Conservation (phyloP, 2,888 invertebrate genomes). For the Clanis bilineata region DNA sequence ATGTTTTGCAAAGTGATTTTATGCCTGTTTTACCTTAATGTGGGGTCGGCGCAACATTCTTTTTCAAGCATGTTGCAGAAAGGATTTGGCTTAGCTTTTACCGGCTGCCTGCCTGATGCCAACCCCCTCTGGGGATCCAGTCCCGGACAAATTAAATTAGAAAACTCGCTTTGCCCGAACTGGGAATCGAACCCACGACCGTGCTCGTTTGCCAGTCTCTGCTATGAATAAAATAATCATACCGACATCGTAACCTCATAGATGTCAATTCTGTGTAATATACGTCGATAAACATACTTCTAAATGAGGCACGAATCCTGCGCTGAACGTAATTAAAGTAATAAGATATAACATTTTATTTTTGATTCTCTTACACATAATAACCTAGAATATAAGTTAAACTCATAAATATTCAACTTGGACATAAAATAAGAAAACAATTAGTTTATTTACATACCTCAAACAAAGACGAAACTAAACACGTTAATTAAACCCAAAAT, state of each 20-base stretch:
- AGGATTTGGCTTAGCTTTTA: too few species aligned
- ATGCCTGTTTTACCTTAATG: too few species aligned
- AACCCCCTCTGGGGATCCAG: too few species aligned
- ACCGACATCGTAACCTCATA: background rate
- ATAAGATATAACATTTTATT: background rate
- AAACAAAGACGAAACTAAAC: conserved; percentile 13
- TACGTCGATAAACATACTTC: too few species aligned
- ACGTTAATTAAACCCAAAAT: conserved; percentile 20
- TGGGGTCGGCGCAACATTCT: too few species aligned
- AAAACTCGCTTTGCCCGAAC: too few species aligned
- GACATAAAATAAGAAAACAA: conserved; percentile 6
- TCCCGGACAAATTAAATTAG: too few species aligned
- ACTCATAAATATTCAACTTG: background rate
- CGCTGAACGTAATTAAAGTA: background rate
- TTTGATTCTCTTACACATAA: background rate
- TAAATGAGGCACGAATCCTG: background rate
- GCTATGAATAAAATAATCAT: background rate
- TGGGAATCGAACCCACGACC: too few species aligned
- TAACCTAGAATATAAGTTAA: background rate
- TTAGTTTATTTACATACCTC: conserved; percentile 7
- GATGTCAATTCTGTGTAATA: too few species aligned
- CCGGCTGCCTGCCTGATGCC: too few species aligned
- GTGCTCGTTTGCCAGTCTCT: too few species aligned
- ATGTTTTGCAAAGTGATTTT: background rate
- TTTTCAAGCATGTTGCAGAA: too few species aligned